Base-by-base conservation (phyloP, 2,888 invertebrate genomes). In the Ochropleura plecta region DNA sequence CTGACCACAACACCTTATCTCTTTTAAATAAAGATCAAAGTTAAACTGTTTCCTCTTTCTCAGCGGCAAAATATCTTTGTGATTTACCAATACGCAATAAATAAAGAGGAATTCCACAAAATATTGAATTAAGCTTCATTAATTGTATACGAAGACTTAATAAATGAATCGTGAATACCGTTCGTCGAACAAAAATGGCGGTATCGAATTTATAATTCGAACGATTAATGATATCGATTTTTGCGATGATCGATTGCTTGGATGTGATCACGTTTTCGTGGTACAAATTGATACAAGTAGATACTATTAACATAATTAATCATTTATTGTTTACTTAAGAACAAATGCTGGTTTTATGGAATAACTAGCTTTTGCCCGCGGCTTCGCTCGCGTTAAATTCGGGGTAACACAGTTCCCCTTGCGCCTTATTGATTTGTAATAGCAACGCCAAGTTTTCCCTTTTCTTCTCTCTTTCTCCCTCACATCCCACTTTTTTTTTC, bases 51-150 rank as follows among this genome's bases (percentile, higher is more conserved):
- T 46, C 49, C 14, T 14, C 7, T 9, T 6, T 0, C 57, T 40
- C 4, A 55, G 70, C 57, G 20, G 78, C 53, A 86, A 83, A 73
- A 46, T 76, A 73, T 80, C 51, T 62, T 84, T 68, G 85, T 86
- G 79, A 86, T 85, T 80, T 80, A 83, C 60, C 75, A 88, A 88
- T 86, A 83, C 76, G 72, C 86, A 84, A 89, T 90, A 88, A 90
- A 92, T 89, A 88, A 89, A 69, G 71, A 77, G 70, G 71, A 87
- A 91, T 90, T 89, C 87, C 87, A 89, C 83, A 86, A 90, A 91
- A 86, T 90, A 90, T 88, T 86, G 86, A 90, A 90, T 88, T 89
- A 90, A 79, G 68, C 76, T 73, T 88, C 89, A 90, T 92, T 91
- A 92, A 92, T 91, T 87, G 89, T 86, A 86, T 85, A 88, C 84